Evolutionary conservation across 2,888 invertebrate genomes (phyloP), one percentile per base, ranked within the genome.

Genomic region (Scaptomyza caliginosa): DNA sequence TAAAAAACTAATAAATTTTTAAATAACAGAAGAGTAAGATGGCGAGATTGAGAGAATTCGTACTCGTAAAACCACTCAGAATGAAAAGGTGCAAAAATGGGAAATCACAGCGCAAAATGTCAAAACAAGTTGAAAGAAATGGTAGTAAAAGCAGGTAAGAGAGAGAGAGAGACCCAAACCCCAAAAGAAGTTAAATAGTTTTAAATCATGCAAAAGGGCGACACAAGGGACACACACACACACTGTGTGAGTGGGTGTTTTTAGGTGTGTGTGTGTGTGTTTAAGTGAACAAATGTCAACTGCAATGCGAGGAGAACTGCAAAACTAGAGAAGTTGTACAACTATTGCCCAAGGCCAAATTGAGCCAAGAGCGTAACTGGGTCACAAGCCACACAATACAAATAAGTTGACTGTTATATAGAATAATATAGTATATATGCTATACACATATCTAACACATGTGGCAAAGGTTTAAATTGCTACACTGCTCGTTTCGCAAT

Each of bases 291-390:
- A 80, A 73, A 81, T 84, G 79, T 84, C 84, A 80, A 84, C 84
- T 77, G 72, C 65, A 69, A 49, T 40, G 75, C 77, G 77, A 80
- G 84, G 78, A 69, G 81, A 84, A 77, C 84, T 81, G 73, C 75
- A 82, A 55, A 38, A 17, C 65, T 57, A 57, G 66, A 67, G 82
- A 81, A 81, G 85, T 82, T 82, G 66, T 56, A 64, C 73, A 70
- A 63, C 48, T 49, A 63, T 49, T 59, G 65, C 82, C 55, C 79
- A 82, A 85, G 81, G 81, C 56, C 82, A 66, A 77, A 74, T 73
- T 77, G 68, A 79, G 50, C 54, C 28, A 40, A 13, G 30, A 32
- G 2, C 50, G 56, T 67, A 74, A 74, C 74, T 73, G 56, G 74
- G 74, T 74, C 73, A 74, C 26, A 42, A 46, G 42, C 51, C 48